These are phyloP conservation scores for Atlantisia rogersi DNA, from an alignment of 2,113 vertebrate genomes.

Conservation along the genomic window DNA sequence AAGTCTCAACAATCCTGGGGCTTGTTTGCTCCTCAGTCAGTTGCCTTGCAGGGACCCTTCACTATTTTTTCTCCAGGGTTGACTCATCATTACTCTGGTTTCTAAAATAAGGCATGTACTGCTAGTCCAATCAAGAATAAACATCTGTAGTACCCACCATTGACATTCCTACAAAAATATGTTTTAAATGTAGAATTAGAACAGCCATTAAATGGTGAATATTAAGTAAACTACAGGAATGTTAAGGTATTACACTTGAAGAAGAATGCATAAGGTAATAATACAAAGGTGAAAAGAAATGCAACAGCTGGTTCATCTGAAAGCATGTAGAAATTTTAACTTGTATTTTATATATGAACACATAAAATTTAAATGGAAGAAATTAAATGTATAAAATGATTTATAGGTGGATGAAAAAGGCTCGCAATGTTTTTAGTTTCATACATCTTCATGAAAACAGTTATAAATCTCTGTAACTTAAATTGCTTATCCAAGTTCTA, in stretches of 20 bases:
- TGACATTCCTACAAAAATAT: not conserved
- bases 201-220: not conserved
- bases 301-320: conserved; percentile 33
- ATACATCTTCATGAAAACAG: conserved; percentile 77
- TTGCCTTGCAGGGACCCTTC: not conserved
- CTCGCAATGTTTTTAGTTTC: conserved; percentile 71
- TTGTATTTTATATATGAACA: conserved; percentile 44
- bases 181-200: not conserved
- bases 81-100: not conserved
- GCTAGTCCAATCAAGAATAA: not conserved
- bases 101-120: not conserved
- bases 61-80: not conserved
- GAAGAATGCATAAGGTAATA: not conserved
- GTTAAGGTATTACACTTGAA: conserved; percentile 33
- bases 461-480: conserved; percentile 79
- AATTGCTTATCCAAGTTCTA: conserved; percentile 74
- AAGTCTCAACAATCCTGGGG: not conserved
- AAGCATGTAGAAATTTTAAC: conserved; percentile 63
- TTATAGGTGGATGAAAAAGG: conserved; percentile 76
- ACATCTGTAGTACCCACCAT: not conserved
- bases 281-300: not conserved
- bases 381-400: conserved; percentile 78
- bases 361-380: conserved; percentile 70
- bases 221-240: conserved; percentile 4
- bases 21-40: rapidly evolving